Conservation (phyloP, 1,140 invertebrate species). For the Anagrus nilaparvatae region DNA sequence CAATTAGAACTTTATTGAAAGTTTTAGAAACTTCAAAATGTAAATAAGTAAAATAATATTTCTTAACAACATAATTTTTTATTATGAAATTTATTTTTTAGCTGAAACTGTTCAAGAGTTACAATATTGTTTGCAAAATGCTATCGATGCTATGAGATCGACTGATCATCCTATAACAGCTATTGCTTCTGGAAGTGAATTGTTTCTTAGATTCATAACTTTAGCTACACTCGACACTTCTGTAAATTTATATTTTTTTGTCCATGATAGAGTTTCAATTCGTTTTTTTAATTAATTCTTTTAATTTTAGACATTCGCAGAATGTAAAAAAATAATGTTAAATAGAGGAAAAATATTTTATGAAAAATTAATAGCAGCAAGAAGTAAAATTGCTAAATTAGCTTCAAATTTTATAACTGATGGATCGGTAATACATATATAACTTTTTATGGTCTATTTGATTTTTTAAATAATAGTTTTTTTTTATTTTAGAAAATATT, state of each 20-base stretch:
- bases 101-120: slow-evolving; percentile 80
- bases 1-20: slow-evolving; percentile 75
- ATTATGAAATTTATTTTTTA: slow-evolving; percentile 31
- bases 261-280: no score
- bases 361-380: slow-evolving; percentile 60
- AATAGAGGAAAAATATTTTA: slow-evolving; percentile 73
- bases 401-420: slow-evolving; percentile 77
- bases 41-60: slow-evolving; percentile 43
- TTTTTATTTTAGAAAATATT: slow-evolving; percentile 64
- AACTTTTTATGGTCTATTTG: no score
- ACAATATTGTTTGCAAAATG: slow-evolving; percentile 65
- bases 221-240: slow-evolving; percentile 66
- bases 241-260: slow-evolving; percentile 32
- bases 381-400: slow-evolving; percentile 74
- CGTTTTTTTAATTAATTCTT: slow-evolving; percentile 1
- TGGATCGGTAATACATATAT: slow-evolving; percentile 56
- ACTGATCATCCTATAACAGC: slow-evolving; percentile 77
- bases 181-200: slow-evolving; percentile 81
- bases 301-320: slow-evolving; percentile 60
- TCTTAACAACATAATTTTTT: not conserved
- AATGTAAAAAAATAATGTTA: slow-evolving; percentile 78
- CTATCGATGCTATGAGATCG: slow-evolving; percentile 68
- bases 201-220: slow-evolving; percentile 91
- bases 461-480: no score
- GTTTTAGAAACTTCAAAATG: slow-evolving; percentile 71